A percentile compares a stretch with the other conserved stretches of the same genome.
Evolutionary conservation across 1,140 invertebrate species (phyloP).

Genomic region (Drosophila elegans): DNA sequence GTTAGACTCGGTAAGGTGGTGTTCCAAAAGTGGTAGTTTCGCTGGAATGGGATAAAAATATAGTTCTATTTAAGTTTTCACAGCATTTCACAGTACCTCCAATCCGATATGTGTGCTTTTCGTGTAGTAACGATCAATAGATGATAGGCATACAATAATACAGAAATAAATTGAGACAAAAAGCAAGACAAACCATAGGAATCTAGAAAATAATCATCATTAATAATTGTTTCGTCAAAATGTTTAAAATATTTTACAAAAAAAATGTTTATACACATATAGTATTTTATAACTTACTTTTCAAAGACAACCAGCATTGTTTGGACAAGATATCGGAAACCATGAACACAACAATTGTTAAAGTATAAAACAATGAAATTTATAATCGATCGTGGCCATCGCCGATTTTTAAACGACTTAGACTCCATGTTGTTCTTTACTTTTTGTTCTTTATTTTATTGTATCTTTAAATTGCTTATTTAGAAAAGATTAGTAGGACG

Average conservation of each 20-base stretch:
- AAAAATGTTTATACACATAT: too few relatives aligned
- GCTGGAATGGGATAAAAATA: conserved; percentile 13
- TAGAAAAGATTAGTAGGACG: too few relatives aligned
- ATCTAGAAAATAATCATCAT: conserved; percentile 32
- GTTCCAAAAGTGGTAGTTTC: conserved; percentile 89
- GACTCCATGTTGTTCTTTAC: background rate
- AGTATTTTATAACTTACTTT: conserved; percentile 36
- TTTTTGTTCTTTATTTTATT: too few relatives aligned
- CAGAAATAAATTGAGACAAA: conserved; percentile 61
- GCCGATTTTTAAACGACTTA: background rate
- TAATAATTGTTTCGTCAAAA: background rate
- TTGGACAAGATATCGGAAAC: conserved; percentile 61
- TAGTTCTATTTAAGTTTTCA: background rate
- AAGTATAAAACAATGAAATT: conserved; percentile 66
- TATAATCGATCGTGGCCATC: conserved; percentile 10
- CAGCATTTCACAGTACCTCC: conserved; percentile 79
- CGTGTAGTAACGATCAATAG: conserved; percentile 65
- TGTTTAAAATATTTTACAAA: background rate
- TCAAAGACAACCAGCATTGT: conserved; percentile 55
- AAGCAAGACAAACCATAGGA: conserved; percentile 68
- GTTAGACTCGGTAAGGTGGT: conserved; percentile 88
- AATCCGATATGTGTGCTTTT: conserved; percentile 88
- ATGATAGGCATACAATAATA: conserved; percentile 63
- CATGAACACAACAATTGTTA: conserved; percentile 63
- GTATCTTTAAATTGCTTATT: background rate